These are phyloP conservation scores for Phaetusa simplex DNA, from an alignment of 2,113 vertebrate species.

Conservation along the genomic window DNA sequence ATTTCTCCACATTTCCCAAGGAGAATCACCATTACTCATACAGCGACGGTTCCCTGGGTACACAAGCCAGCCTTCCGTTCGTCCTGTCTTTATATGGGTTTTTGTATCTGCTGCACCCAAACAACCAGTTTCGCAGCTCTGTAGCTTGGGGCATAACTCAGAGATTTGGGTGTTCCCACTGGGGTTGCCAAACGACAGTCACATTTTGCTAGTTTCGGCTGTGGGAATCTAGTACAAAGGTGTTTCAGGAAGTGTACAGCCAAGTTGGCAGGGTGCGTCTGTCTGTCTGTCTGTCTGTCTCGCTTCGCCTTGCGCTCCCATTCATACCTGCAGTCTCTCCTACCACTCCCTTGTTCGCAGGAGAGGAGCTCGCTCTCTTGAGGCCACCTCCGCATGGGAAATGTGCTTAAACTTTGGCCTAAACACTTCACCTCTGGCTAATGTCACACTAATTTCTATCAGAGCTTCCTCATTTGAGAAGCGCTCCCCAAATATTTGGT, in stretches of 20 bases:
- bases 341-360: neutral
- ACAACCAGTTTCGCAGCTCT: neutral
- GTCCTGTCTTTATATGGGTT: neutral
- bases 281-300: neutral
- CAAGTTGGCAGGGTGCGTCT: neutral
- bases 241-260: neutral
- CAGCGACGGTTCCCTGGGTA: neutral
- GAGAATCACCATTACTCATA: neutral
- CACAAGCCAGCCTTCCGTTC: neutral
- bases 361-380: constrained; percentile 25
- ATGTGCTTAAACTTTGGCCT: neutral
- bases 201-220: neutral
- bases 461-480: neutral
- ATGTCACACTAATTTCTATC: neutral
- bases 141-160: neutral
- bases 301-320: neutral
- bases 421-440: neutral
- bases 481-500: fast-evolving
- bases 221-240: constrained; percentile 29
- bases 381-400: neutral
- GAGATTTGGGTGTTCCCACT: neutral
- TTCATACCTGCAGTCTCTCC: neutral
- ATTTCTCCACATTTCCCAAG: neutral
- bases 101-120: neutral
- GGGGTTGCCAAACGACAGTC: neutral